Percentiles rank a stretch among this genome's conserved stretches.
Conservation (phyloP, 2,797 vertebrate genomes). For the Rhinoraja longicauda region DNA sequence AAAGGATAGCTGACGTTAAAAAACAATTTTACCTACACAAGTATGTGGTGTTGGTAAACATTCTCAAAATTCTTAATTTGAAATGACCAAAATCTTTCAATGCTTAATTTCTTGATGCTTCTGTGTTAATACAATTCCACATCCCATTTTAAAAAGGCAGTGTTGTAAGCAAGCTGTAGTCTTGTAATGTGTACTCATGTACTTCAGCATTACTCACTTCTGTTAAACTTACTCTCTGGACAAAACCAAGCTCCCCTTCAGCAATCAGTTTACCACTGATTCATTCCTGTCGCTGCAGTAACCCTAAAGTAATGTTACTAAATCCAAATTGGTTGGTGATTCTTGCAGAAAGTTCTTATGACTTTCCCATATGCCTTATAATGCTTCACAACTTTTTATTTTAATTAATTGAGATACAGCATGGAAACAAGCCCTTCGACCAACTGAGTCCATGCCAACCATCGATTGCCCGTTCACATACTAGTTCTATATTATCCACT, state of each 20-base stretch:
- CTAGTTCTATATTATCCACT: no score
- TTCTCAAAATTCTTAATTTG: neutral
- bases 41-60: neutral
- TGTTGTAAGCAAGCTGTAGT: neutral
- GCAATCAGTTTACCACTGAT: neutral
- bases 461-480: no score
- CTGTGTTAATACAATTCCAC: neutral
- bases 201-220: neutral
- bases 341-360: neutral
- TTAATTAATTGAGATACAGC: no score
- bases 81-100: neutral
- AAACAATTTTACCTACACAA: neutral
- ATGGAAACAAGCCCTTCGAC: no score
- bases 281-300: neutral
- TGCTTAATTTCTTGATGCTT: neutral
- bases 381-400: neutral
- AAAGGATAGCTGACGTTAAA: neutral
- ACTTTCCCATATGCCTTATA: neutral
- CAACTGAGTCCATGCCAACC: no score
- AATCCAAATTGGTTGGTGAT: neutral
- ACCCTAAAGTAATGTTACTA: neutral
- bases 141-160: neutral
- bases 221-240: neutral
- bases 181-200: neutral
- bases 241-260: neutral